Percentiles rank a stretch among this genome's conserved stretches.
phyloP scores from a whole-genome alignment of 1,140 invertebrate genomes.

The Helicoverpa zea region DNA sequence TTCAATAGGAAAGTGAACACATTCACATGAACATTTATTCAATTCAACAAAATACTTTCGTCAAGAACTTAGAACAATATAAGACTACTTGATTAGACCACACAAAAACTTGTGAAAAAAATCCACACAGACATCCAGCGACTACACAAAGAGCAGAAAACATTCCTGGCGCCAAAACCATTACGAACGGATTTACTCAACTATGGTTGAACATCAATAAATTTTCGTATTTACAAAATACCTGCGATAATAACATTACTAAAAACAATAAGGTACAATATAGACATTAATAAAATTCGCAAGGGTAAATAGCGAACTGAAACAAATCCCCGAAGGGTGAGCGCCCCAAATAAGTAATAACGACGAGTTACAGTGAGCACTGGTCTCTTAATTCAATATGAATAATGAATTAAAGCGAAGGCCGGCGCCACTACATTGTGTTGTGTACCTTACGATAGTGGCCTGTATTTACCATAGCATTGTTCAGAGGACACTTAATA shows the following conservation, averaged over 20 bases:
- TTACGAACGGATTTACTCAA: too few species aligned
- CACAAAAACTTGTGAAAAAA: too few species aligned
- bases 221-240: neutral
- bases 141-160: too few species aligned
- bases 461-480: conserved; percentile 21
- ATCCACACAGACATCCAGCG: too few species aligned
- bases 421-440: conserved; percentile 23
- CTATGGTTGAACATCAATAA: neutral
- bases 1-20: too few species aligned
- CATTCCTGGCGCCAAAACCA: too few species aligned
- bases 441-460: conserved; percentile 7
- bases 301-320: conserved; percentile 6
- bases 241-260: conserved; percentile 13
- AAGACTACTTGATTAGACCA: neutral
- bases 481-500: conserved; percentile 1
- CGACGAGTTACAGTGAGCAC: conserved; percentile 19
- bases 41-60: too few species aligned
- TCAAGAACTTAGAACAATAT: neutral
- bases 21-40: too few species aligned
- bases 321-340: conserved; percentile 6
- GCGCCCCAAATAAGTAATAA: conserved; percentile 18
- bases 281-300: conserved; percentile 27
- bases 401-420: conserved; percentile 49
- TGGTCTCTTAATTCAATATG: conserved; percentile 51
- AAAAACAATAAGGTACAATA: neutral